phyloP scores from a whole-genome alignment of 2,797 vertebrate species.

The Synaphobranchus kaupii region DNA sequence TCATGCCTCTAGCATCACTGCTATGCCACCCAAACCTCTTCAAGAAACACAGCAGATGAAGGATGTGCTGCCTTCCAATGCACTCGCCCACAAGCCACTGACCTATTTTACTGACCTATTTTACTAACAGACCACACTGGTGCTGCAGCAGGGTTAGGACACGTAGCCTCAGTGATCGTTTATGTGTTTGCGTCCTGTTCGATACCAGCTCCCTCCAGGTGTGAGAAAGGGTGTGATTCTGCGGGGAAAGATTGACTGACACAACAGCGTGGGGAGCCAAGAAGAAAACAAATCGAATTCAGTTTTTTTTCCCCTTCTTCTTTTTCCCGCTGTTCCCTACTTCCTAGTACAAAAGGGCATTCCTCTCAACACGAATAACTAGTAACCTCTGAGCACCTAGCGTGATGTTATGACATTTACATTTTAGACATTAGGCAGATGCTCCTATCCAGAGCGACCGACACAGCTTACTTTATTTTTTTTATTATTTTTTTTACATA shows the following conservation, averaged over 20 bases:
- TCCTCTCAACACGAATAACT: too few species aligned
- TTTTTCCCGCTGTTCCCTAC: slow-evolving; percentile 22
- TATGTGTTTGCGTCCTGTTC: neutral
- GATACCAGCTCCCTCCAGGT: neutral
- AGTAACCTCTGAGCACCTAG: too few species aligned
- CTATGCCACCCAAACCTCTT: too few species aligned
- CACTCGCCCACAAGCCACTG: neutral
- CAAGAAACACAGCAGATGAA: too few species aligned
- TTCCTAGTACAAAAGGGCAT: neutral
- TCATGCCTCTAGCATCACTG: too few species aligned
- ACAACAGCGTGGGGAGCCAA: neutral
- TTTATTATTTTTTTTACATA: too few species aligned
- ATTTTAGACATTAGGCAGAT: too few species aligned
- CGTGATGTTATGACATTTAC: too few species aligned
- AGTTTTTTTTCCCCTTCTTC: neutral
- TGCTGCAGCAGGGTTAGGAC: neutral
- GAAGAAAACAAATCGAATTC: neutral
- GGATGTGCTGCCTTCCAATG: too few species aligned
- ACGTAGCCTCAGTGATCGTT: neutral
- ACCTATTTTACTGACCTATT: neutral
- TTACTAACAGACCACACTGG: neutral
- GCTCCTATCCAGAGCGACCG: too few species aligned
- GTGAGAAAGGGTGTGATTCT: neutral
- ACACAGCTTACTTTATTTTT: too few species aligned
- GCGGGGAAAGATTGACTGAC: slow-evolving; percentile 36